Evolutionary conservation across 64 coral and sea anemone genomes (phyloP), one percentile per base, ranked within the genome.

Genomic region (Astreopora myriophthalma): DNA sequence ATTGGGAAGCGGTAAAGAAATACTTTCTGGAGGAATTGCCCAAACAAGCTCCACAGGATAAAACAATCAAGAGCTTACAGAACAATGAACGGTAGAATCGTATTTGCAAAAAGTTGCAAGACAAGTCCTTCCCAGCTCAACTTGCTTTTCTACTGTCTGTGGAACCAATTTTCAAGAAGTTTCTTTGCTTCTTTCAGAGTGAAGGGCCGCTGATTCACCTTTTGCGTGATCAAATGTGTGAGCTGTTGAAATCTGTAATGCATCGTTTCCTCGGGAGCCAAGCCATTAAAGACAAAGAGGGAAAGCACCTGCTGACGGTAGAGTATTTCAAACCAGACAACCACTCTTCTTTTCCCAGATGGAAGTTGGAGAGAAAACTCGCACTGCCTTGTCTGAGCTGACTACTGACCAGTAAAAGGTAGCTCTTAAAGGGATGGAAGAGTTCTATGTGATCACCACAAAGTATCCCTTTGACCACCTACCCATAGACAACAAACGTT

Each of bases 181-280:
- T 93, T 61, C 11, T 79, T 5, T 80, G 73, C 73, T 87, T 93
- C 84, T 92, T 92, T 57, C 89, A 91, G 22, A 82, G 32, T 73
- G 76, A 93, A 87, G 84, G 85, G 4, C 91, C 64, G 36, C 64
- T 93, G 28, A 93, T 93, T 87, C 91, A 93, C 46, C n/a, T 87
- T 28, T 84, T 93, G 17, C 84, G 48, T 81, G 42, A 70, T 70
- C 8, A 36, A 80, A 81, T 87, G 84, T 87, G 61, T 87, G 84
- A 93, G 27, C 84, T n/a, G n/a, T n/a, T n/a, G n/a, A n/a, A n/a
- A n/a, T n/a, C n/a, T n/a, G n/a, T n/a, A n/a, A n/a, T n/a, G n/a
- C n/a, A n/a, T n/a, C n/a, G n/a, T n/a, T n/a, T n/a, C n/a, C 1
- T 92, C 16, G 75, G 85, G 7, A 75, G 20, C 55, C 51, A 92